A percentile compares a stretch with the other conserved stretches of the same genome.
Conservation (phyloP, 2,797 vertebrate species). For the Ceyx erithaca region DNA sequence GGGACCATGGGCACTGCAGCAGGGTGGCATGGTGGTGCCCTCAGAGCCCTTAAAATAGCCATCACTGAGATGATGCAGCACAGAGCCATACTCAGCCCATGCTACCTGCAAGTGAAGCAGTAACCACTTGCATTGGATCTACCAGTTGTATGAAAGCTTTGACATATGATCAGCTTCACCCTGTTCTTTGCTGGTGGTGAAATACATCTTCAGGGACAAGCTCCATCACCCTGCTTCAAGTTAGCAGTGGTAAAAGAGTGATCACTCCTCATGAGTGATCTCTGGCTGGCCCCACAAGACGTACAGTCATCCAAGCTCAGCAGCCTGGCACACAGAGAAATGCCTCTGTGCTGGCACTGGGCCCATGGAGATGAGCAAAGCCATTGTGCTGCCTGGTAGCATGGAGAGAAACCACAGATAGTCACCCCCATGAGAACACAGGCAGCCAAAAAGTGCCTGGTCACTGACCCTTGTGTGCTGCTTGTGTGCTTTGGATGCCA, state of each 20-base stretch:
- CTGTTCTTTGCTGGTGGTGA: not conserved
- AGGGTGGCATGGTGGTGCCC: fast-evolving
- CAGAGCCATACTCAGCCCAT: not conserved
- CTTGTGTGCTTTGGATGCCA: not conserved
- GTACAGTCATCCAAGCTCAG: not conserved
- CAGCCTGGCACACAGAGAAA: not conserved
- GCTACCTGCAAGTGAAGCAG: not conserved
- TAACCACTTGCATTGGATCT: not conserved
- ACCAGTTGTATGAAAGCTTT: not conserved
- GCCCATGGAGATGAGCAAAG: not conserved
- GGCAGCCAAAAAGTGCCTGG: not conserved
- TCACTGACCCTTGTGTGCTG: not conserved
- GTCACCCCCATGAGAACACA: not conserved
- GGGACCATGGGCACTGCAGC: not conserved
- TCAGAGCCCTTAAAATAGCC: not conserved
- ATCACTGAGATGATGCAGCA: not conserved
- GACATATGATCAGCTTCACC: not conserved
- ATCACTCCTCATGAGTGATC: not conserved
- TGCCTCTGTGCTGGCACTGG: fast-evolving
- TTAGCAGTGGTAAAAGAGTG: not conserved
- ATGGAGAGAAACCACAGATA: not conserved
- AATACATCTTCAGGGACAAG: not conserved
- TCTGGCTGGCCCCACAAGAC: not conserved
- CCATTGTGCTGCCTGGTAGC: not conserved
- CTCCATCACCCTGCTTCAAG: not conserved